Evolutionary conservation across 2,113 vertebrate genomes (phyloP).

Genomic region (Tachysurus fulvidraco): DNA sequence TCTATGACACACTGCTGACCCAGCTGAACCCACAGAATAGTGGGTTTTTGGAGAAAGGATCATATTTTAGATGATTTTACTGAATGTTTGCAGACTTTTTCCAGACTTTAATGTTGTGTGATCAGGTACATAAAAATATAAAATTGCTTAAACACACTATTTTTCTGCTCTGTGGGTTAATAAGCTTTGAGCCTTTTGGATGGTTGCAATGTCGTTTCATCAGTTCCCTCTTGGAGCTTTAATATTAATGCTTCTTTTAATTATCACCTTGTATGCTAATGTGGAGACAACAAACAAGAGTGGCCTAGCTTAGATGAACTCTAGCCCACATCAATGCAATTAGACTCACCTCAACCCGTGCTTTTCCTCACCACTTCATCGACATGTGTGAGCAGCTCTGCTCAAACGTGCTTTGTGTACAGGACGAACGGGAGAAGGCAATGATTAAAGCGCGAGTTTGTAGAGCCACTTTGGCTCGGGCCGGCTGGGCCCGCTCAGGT

Average conservation of each 20-base stretch:
- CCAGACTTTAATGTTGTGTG: not conserved
- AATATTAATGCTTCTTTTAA: slow-evolving; percentile 42
- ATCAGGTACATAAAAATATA: not conserved
- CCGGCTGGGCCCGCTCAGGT: slow-evolving; percentile 52
- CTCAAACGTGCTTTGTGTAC: slow-evolving; percentile 27
- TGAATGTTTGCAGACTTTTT: not conserved
- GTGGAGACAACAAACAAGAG: slow-evolving; percentile 16
- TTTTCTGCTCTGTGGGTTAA: not conserved
- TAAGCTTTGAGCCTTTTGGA: not conserved
- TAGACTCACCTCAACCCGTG: slow-evolving; percentile 33
- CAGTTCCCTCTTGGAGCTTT: slow-evolving; percentile 11
- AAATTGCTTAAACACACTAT: not conserved
- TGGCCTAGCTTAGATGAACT: slow-evolving; percentile 31
- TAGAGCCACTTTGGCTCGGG: slow-evolving; percentile 43
- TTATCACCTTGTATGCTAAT: slow-evolving; percentile 49
- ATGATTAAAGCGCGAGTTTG: slow-evolving; percentile 50
- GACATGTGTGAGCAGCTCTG: slow-evolving; percentile 39
- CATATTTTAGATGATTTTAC: not conserved
- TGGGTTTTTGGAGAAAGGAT: slow-evolving; percentile 1
- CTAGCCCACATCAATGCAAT: slow-evolving; percentile 30
- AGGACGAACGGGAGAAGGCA: slow-evolving; percentile 25
- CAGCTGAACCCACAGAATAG: slow-evolving; percentile 2
- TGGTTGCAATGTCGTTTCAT: not conserved
- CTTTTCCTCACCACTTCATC: slow-evolving; percentile 43
- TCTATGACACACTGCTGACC: slow-evolving; percentile 5